phyloP scores from a whole-genome alignment of 1,140 invertebrate species.

The Drosophila lowei region DNA sequence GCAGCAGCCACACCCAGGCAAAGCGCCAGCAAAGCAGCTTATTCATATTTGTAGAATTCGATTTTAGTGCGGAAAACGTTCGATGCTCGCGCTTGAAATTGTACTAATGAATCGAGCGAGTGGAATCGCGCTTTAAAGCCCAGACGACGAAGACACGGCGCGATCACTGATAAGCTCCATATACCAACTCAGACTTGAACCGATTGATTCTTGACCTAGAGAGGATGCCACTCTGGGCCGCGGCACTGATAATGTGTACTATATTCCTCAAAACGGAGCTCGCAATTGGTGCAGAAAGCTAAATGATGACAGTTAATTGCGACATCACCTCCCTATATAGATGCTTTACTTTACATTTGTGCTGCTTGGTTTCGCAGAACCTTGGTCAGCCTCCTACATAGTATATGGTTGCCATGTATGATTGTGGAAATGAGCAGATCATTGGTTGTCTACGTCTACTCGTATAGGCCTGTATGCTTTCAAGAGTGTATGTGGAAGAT shows the following conservation, averaged over 20 bases:
- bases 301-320: slow-evolving; percentile 71
- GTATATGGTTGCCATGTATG: slow-evolving; percentile 48
- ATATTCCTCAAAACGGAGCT: slow-evolving; percentile 39
- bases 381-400: slow-evolving; percentile 40
- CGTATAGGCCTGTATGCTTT: background rate
- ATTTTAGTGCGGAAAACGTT: slow-evolving; percentile 45
- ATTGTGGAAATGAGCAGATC: slow-evolving; percentile 4
- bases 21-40: slow-evolving; percentile 67
- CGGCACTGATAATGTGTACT: slow-evolving; percentile 46
- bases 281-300: slow-evolving; percentile 76
- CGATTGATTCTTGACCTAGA: slow-evolving; percentile 79
- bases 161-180: slow-evolving; percentile 41
- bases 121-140: slow-evolving; percentile 58
- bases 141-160: slow-evolving; percentile 33
- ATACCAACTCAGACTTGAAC: slow-evolving; percentile 59
- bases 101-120: slow-evolving; percentile 59
- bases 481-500: slow-evolving; percentile 4
- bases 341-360: slow-evolving; percentile 13
- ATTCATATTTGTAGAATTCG: slow-evolving; percentile 60
- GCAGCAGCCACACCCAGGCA: slow-evolving; percentile 70
- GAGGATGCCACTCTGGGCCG: slow-evolving; percentile 49
- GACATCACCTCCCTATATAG: slow-evolving; percentile 46
- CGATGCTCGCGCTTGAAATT: slow-evolving; percentile 52
- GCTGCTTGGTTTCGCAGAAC: slow-evolving; percentile 19
- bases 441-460: slow-evolving; percentile 10